Evolutionary conservation across 2,797 vertebrate species (phyloP), one percentile per base, ranked within the genome.

Genomic region (Zenarchopterus dispar): DNA sequence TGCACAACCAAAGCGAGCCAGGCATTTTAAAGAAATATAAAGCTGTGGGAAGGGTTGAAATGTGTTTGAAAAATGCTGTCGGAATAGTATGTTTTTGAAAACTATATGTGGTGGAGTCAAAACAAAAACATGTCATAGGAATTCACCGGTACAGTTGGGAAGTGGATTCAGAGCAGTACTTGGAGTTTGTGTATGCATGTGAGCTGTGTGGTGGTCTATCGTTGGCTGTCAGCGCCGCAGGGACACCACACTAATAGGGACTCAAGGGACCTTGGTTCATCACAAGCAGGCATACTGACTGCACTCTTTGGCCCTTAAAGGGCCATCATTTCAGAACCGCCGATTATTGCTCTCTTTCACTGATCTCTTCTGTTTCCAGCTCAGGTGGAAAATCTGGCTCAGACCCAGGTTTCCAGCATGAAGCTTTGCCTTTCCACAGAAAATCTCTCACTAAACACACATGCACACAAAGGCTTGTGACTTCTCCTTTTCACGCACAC

Each of bases 181-280:
- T 54, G 67, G 73, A 60, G 75, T 70, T 55, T 69, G 70, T 67
- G 78, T 64, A 6, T 77, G 70, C 55, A 74, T 61, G 50, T 80
- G 84, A 44, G 16, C 60, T 73, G 83, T 82, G 81, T 81, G 84
- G 82, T 84, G 84, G 87, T 88, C 86, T 79, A 75, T 72, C 80
- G 85, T 85, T 87, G 89, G 90, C 91, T 93, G 93, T 94, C 93
- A 93, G 88, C 93, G 73, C 90, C 87, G 66, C 85, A 86, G 86
- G 89, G 90, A 90, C 89, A 91, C 90, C 84, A 67, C 81, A 70
- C 91, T 94, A 93, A 94, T 93, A 89, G 88, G 93, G 89, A 87
- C 90, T 91, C 89, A 48, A 67, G 87, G 88, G 91, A 88, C 85
- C 71, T 67, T 6, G 72, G 85, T 56, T 81, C 77, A 85, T 93